These are phyloP conservation scores for Ceratoteleas bidentatus DNA, from an alignment of 1,140 invertebrate species.

Conservation along the genomic window DNA sequence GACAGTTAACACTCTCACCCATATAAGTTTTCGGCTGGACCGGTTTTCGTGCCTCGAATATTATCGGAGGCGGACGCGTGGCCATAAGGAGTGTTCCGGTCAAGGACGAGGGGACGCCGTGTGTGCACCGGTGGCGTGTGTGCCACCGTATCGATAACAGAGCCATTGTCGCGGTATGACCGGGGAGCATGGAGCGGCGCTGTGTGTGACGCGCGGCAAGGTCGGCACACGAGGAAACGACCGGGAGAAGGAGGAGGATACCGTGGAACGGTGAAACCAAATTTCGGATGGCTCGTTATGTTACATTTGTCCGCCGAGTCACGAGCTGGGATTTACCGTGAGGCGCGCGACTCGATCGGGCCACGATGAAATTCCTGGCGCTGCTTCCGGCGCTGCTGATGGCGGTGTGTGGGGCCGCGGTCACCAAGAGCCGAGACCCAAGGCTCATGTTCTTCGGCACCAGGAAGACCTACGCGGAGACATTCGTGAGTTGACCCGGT, in stretches of 20 bases:
- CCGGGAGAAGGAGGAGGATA: slow-evolving; percentile 50
- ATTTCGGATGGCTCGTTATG: slow-evolving; percentile 53
- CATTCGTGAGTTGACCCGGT: slow-evolving; percentile 39
- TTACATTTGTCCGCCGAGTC: slow-evolving; percentile 43
- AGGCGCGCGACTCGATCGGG: slow-evolving; percentile 20
- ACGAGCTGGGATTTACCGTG: slow-evolving; percentile 43
- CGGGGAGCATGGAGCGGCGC: slow-evolving; percentile 29
- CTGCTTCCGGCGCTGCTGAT: background rate
- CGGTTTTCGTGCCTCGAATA: slow-evolving; percentile 36
- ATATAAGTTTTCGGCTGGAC: slow-evolving; percentile 46
- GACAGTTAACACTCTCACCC: slow-evolving; percentile 65
- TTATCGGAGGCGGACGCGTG: slow-evolving; percentile 10
- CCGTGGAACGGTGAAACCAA: slow-evolving; percentile 46
- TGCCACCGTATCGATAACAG: slow-evolving; percentile 20
- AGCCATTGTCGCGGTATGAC: slow-evolving; percentile 40
- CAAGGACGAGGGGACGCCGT: slow-evolving; percentile 42
- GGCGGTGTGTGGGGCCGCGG: background rate
- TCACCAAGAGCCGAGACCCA: slow-evolving; percentile 11
- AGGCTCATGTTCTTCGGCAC: slow-evolving; percentile 6
- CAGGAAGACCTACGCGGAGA: slow-evolving; percentile 14
- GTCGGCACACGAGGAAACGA: slow-evolving; percentile 41
- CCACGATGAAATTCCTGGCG: slow-evolving; percentile 33
- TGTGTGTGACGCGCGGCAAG: slow-evolving; percentile 37
- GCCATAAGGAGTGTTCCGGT: slow-evolving; percentile 39
- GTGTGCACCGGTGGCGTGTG: slow-evolving; percentile 24